These are phyloP conservation scores for Morone chrysops DNA, from an alignment of 2,113 vertebrate species.

Conservation along the genomic window DNA sequence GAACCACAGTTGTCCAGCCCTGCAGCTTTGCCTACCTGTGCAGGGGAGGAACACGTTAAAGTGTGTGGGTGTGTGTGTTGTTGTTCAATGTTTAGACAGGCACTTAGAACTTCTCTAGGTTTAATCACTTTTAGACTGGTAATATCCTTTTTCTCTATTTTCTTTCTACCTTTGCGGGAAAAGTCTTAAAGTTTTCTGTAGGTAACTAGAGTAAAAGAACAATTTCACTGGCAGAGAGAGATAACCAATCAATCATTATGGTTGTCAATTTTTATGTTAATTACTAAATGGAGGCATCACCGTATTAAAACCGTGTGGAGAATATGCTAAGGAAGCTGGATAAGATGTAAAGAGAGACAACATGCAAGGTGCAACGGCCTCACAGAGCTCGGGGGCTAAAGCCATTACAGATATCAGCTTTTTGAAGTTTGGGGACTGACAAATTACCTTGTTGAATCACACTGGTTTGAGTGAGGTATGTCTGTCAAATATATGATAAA, in stretches of 20 bases:
- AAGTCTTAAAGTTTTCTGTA: not conserved
- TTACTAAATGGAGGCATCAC: not conserved
- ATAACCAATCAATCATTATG: not conserved
- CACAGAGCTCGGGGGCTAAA: slow-evolving; percentile 68
- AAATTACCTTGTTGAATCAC: slow-evolving; percentile 79
- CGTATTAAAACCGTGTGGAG: slow-evolving; percentile 36
- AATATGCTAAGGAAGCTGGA: slow-evolving; percentile 7
- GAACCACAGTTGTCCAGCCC: slow-evolving; percentile 1
- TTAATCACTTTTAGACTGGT: not conserved
- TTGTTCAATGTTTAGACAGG: not conserved
- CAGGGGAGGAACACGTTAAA: slow-evolving; percentile 2
- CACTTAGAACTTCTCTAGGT: not conserved
- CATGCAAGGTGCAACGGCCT: slow-evolving; percentile 61
- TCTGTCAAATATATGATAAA: slow-evolving; percentile 74
- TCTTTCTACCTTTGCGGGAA: not conserved
- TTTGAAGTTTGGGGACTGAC: slow-evolving; percentile 77
- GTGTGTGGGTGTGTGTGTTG: not conserved
- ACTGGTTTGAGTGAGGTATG: slow-evolving; percentile 73
- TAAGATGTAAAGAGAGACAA: slow-evolving; percentile 52
- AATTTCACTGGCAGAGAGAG: not conserved
- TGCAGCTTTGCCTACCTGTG: slow-evolving; percentile 11
- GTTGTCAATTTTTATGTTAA: not conserved
- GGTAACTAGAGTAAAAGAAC: not conserved
- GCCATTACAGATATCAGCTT: slow-evolving; percentile 74
- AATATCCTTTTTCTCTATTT: not conserved